Evolutionary conservation across 2,113 vertebrate genomes (phyloP).

Genomic region (Melanostigma gelatinosum): DNA sequence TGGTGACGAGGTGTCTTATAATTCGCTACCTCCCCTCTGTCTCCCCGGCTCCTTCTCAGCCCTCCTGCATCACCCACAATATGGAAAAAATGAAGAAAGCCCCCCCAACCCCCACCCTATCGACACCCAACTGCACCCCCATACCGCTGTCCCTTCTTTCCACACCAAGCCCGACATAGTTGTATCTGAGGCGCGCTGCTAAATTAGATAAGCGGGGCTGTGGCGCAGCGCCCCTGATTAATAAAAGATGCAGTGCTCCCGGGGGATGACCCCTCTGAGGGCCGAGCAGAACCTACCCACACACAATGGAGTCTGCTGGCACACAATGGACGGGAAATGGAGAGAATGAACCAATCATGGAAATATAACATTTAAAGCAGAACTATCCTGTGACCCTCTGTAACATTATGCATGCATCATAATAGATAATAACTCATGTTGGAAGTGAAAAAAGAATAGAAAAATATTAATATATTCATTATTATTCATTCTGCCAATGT

Average conservation of each 20-base stretch:
- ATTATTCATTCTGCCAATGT: constrained; percentile 2
- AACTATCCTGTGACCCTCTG: constrained; percentile 60
- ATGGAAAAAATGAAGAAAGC: constrained; percentile 50
- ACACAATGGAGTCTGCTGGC: constrained; percentile 80
- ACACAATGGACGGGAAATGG: constrained; percentile 85
- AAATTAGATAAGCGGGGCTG: constrained; percentile 87
- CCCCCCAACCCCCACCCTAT: constrained; percentile 68
- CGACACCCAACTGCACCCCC: constrained; percentile 68
- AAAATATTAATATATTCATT: constrained; percentile 70
- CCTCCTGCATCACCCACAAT: constrained; percentile 58
- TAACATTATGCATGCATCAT: constrained; percentile 71
- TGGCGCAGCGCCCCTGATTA: constrained; percentile 84
- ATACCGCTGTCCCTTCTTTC: constrained; percentile 66
- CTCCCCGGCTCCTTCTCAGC: constrained; percentile 11
- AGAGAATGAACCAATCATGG: constrained; percentile 83
- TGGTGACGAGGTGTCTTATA: constrained; percentile 83
- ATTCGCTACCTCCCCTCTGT: constrained; percentile 63
- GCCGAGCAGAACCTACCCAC: constrained; percentile 68
- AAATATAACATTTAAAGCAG: constrained; percentile 84
- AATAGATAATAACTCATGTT: constrained; percentile 70
- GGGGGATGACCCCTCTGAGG: constrained; percentile 79
- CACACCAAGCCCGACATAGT: constrained; percentile 73
- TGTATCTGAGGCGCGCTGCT: constrained; percentile 82
- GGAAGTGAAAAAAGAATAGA: constrained; percentile 47
- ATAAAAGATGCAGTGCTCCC: constrained; percentile 88